Base-by-base conservation (phyloP, 2,888 invertebrate species). In the Nezara viridula region DNA sequence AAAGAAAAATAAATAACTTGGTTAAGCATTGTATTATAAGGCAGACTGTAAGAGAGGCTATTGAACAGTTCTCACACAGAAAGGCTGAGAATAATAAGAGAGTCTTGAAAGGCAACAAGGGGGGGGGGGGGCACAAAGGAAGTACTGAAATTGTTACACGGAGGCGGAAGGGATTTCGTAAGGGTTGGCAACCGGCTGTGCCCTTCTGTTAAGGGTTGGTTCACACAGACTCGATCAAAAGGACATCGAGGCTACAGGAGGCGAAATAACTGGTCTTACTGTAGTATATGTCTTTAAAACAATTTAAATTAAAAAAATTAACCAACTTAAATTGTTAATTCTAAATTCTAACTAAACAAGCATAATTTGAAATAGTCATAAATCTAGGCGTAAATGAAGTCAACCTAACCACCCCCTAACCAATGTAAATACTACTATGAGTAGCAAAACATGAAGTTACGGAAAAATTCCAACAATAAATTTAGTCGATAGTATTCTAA, bases 131-230 rank as follows among this genome's bases (percentile, higher is more conserved):
- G 86, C 24, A 86, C 86, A 86, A 86, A 86, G n/a, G 86, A 5
- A 2, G 24, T 32, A 32, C 52, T 86, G 86, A 86, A 86, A 86
- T 86, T 86, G 86, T 86, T 86, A 86, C 60, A 88, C 47, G 44
- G 73, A 88, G 73, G 73, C 49, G 88, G 66, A 88, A 88, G 88
- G 88, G 73, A 21, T 88, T 73, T 88, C 88, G 88, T 66, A 88
- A 88, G 88, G 88, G 52, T 73, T 73, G 66, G 37, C 37, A 73
- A 73, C 66, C 88, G 73, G 66, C 88, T 73, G 88, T 27, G 19
- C 44, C 88, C 88, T 40, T 44, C 44, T 81, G 88, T 47, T n/a
- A 47, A 73, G 60, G 66, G 66, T 49, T 88, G 73, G 66, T 88
- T 73, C 88, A 88, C 47, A 66, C 44, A 55, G 81, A 44, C 21